Percentiles rank a stretch among this genome's conserved stretches.
Evolutionary conservation across 2,113 vertebrate species (phyloP).

Genomic region (Hoplias malabaricus): DNA sequence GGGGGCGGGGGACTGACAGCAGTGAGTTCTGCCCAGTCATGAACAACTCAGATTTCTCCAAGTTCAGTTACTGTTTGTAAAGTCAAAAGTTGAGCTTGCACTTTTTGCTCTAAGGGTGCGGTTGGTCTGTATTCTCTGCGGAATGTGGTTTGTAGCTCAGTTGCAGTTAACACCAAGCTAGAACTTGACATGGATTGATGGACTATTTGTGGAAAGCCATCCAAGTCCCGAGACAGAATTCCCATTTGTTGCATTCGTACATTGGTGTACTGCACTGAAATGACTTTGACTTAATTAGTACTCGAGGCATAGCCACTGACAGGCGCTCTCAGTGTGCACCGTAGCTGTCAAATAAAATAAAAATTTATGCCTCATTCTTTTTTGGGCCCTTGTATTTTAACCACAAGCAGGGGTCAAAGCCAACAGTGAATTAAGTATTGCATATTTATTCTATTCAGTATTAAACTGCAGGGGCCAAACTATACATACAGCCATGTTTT

Average conservation of each 20-base stretch:
- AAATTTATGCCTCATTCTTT: not conserved
- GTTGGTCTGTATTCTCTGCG: not conserved
- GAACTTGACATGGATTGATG: constrained; percentile 17
- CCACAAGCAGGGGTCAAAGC: not conserved
- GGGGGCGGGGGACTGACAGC: not conserved
- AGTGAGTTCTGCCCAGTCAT: not conserved
- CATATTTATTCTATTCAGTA: not conserved
- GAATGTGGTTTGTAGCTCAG: not conserved
- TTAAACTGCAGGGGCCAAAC: not conserved
- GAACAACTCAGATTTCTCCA: not conserved
- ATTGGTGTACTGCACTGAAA: not conserved
- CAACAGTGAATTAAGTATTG: not conserved
- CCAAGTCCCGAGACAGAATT: constrained; percentile 12
- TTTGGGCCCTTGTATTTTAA: not conserved
- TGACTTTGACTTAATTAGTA: not conserved
- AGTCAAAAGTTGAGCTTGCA: not conserved
- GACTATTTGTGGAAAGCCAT: constrained; percentile 19
- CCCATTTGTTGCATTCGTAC: not conserved
- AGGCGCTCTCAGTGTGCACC: not conserved
- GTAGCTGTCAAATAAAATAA: constrained; percentile 31
- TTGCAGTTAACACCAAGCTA: constrained; percentile 10
- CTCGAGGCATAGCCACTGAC: constrained; percentile 1
- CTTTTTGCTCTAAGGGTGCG: not conserved
- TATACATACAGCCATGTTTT: not conserved
- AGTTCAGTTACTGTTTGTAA: not conserved